Base-by-base conservation (phyloP, 1,140 invertebrate species). In the Papilio helenus region DNA sequence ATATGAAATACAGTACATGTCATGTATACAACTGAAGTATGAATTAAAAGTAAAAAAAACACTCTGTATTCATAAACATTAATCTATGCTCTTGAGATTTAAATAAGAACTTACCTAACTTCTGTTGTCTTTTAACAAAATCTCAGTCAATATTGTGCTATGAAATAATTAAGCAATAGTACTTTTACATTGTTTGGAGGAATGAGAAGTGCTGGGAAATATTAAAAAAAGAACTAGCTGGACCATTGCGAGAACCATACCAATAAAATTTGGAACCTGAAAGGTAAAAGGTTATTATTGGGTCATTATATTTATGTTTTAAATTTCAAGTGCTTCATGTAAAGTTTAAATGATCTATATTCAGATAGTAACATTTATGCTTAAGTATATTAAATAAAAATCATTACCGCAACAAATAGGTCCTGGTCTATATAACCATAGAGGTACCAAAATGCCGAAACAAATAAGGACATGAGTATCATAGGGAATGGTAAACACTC, bases 401-500 rank as follows among this genome's bases (percentile, higher is more conserved):
- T 78, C 82, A 90, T 83, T 88, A 97, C 96, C 94, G 97, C 95
- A 87, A 98, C 96, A 92, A 97, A 98, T 58, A 91, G 86, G 93
- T 98, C 97, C 61, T 96, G 90, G 83, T 97, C 95, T 79, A 98
- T 90, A 80, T 95, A 89, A 65, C 97, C 97, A 92, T 98, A 98
- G 1, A 96, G 88, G 83, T 96, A 96, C 97, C 97, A 98, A 82
- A 97, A 96, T 42, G 95, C 92, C 44, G 96, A 97, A 2, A 97
- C 97, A 72, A 97, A 92, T 86, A 97, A 97, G 44, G 97, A 97
- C 82, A 96, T 95, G 23, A 97, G 89, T 90, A 98, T 98, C 81
- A 98, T 95, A 20, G 97, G 96, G 90, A 97, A 97, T 81, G 97
- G 97, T 84, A 98, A 95, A 91, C 96, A 96, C 81, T 98, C 97